These are phyloP conservation scores for Andrena bucephala DNA, from an alignment of 2,888 invertebrate genomes.

Conservation along the genomic window DNA sequence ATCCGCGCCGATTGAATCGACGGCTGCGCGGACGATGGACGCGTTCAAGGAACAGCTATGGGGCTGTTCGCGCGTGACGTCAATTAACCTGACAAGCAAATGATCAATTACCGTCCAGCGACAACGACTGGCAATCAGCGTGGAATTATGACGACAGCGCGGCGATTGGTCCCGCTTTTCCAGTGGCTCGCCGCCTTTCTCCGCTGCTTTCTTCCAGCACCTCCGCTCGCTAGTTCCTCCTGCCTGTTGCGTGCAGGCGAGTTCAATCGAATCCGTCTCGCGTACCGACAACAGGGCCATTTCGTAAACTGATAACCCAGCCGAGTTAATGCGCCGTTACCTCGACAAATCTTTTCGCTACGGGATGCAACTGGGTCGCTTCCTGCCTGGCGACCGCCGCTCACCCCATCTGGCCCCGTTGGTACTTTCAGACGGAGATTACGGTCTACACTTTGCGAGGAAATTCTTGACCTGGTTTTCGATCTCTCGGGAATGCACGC, in stretches of 20 bases:
- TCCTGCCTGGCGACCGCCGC: slow-evolving; percentile 4
- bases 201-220: slow-evolving; percentile 5
- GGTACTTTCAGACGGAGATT: not conserved
- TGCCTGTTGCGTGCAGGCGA: slow-evolving; percentile 60
- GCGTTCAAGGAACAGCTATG: not conserved
- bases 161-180: slow-evolving; percentile 38
- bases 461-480: slow-evolving; percentile 29
- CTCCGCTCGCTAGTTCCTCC: not conserved
- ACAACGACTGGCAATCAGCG: slow-evolving; percentile 58
- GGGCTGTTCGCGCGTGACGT: slow-evolving; percentile 17
- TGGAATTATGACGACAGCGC: slow-evolving; percentile 52
- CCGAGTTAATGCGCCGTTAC: slow-evolving; percentile 45
- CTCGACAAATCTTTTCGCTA: slow-evolving; percentile 45
- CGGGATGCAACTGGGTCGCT: slow-evolving; percentile 32
- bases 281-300: slow-evolving; percentile 51
- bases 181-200: slow-evolving; percentile 2
- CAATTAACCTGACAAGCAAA: slow-evolving; percentile 58
- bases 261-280: slow-evolving; percentile 52
- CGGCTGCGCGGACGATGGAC: slow-evolving; percentile 19
- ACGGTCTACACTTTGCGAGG: not conserved
- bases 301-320: slow-evolving; percentile 53
- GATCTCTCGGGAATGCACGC: not conserved
- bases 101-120: slow-evolving; percentile 61
- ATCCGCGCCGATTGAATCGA: slow-evolving; percentile 40
- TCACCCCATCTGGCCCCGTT: not conserved